These are phyloP conservation scores for Wasmannia auropunctata DNA, from an alignment of 1,140 invertebrate species.

Conservation along the genomic window DNA sequence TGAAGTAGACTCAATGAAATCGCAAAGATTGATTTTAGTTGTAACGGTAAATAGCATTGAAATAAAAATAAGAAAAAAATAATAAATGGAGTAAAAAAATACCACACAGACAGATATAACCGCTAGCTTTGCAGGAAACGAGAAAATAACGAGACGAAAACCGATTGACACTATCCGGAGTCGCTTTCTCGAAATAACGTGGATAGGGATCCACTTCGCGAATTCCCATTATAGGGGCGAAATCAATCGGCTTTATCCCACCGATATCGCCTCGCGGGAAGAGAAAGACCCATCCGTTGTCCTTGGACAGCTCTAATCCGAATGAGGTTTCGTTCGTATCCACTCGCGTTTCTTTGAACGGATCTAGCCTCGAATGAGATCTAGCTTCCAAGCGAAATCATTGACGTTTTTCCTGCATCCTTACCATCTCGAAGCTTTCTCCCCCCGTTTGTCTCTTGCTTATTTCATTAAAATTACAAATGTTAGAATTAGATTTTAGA, in stretches of 20 bases:
- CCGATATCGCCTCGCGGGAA: conserved; percentile 78
- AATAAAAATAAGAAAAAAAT: not conserved
- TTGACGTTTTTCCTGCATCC: conserved; percentile 57
- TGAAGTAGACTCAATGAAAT: not conserved
- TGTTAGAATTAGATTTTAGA: not conserved
- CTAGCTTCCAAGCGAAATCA: conserved; percentile 52
- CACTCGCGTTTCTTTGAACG: conserved; percentile 61
- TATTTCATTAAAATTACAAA: not conserved
- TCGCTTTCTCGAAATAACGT: conserved; percentile 44
- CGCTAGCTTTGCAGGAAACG: not conserved
- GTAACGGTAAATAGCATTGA: not conserved
- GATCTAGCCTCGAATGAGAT: conserved; percentile 26
- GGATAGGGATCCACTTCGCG: conserved; percentile 46
- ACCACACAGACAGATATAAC: not conserved
- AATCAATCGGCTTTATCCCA: conserved; percentile 83
- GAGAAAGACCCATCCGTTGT: conserved; percentile 64
- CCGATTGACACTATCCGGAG: conserved; percentile 45
- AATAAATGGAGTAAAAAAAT: not conserved
- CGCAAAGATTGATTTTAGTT: not conserved
- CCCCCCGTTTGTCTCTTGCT: not conserved
- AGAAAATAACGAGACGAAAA: conserved; percentile 34
- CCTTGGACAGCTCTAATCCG: conserved; percentile 74
- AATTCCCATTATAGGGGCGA: conserved; percentile 79
- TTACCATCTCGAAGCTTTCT: conserved; percentile 1
- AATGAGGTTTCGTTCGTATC: conserved; percentile 74